Evolutionary conservation across 35 echinoderm and acorn worm species (phyloP).

Genomic region (Strongylocentrotus purpuratus): DNA sequence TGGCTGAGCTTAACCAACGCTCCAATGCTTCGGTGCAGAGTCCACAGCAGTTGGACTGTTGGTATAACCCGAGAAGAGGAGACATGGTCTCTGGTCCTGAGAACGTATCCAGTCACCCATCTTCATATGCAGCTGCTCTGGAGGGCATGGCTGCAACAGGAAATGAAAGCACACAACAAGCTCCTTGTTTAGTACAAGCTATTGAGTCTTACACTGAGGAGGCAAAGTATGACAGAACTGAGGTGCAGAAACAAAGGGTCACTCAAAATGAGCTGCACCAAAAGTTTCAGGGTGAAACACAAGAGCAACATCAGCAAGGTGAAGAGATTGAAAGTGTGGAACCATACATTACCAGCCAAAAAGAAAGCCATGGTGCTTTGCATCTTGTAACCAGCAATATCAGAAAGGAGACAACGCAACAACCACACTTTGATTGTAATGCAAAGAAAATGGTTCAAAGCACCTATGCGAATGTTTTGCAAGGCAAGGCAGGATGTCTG

Average conservation of each 20-base stretch:
- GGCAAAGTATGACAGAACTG: neutral
- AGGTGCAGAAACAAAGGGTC: neutral
- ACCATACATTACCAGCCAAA: neutral
- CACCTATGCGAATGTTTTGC: neutral
- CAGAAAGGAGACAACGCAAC: neutral
- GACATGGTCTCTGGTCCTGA: neutral
- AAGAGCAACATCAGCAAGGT: neutral
- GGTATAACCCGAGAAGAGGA: neutral
- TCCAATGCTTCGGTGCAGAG: neutral
- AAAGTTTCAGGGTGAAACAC: neutral
- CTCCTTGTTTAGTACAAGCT: neutral
- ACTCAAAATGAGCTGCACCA: no score
- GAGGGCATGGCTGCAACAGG: neutral
- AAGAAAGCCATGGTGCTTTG: neutral
- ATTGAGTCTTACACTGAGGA: neutral
- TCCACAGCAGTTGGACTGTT: neutral
- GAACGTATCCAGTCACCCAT: neutral
- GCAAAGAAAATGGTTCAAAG: neutral
- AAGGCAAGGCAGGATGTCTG: neutral
- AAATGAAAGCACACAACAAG: neutral
- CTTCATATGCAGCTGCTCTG: neutral
- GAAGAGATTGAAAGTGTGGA: neutral
- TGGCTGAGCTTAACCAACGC: neutral
- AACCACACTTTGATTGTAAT: neutral
- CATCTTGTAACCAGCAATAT: neutral